Percentiles rank a stretch among this genome's conserved stretches.
Conservation (phyloP, 2,797 vertebrate species). For the Natrix natrix region DNA sequence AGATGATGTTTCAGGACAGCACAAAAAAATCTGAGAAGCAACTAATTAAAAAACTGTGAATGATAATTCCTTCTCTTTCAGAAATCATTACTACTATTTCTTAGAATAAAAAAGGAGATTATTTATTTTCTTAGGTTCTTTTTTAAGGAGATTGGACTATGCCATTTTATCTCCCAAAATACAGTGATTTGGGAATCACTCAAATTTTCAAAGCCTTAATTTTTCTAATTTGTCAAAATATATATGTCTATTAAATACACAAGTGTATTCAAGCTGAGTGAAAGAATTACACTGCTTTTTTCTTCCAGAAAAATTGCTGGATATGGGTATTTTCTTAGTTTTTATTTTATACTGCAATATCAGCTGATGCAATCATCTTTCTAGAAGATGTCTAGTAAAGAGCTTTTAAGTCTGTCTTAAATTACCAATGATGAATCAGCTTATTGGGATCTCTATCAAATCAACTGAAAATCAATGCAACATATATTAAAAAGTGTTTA, state of each 20-base stretch:
- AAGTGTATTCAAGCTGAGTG: background rate
- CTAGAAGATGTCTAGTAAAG: background rate
- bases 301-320: background rate
- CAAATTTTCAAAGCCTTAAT: background rate
- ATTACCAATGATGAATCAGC: background rate
- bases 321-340: background rate
- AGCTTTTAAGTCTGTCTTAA: background rate
- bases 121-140: background rate
- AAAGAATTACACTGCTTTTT: background rate
- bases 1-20: background rate
- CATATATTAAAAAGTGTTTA: background rate
- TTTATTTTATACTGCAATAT: background rate
- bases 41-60: background rate
- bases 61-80: background rate
- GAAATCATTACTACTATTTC: background rate
- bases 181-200: background rate
- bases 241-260: background rate
- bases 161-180: background rate
- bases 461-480: slow-evolving; percentile 12
- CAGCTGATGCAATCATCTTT: background rate
- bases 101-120: background rate
- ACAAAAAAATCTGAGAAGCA: background rate
- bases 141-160: background rate
- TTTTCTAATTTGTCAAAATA: background rate
- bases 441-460: background rate